Percentiles rank a stretch among this genome's conserved stretches.
Conservation (phyloP, 2,797 vertebrate genomes). For the Apodemus agrarius region DNA sequence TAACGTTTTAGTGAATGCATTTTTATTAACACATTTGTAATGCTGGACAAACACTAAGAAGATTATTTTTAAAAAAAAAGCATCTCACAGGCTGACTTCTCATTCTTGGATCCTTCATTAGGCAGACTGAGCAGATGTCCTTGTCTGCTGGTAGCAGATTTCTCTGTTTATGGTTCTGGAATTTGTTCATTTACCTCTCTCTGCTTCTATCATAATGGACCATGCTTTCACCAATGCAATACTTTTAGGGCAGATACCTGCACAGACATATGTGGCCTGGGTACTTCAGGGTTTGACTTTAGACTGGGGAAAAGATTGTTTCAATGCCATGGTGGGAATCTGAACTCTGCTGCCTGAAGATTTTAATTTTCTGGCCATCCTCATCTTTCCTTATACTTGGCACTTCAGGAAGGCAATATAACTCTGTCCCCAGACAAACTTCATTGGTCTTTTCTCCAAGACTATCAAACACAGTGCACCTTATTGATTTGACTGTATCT, state of each 20-base stretch:
- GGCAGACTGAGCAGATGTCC: not conserved
- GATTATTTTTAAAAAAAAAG: not conserved
- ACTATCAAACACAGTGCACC: not conserved
- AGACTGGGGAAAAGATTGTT: not conserved
- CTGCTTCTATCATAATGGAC: not conserved
- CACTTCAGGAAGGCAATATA: not conserved
- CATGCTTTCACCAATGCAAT: not conserved
- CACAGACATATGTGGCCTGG: not conserved
- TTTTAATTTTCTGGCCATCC: not conserved
- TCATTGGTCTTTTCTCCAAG: not conserved
- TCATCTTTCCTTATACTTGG: not conserved
- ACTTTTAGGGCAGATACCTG: not conserved
- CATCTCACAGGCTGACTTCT: not conserved
- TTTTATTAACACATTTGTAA: not conserved
- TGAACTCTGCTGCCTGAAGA: not conserved
- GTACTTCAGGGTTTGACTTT: not conserved
- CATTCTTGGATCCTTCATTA: not conserved
- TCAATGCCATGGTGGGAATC: not conserved
- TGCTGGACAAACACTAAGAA: not conserved
- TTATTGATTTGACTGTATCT: not conserved
- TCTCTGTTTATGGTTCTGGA: not conserved
- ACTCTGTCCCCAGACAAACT: not conserved
- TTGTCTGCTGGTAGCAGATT: not conserved
- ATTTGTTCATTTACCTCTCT: not conserved
- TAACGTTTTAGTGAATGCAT: not conserved